These are phyloP conservation scores for Plestiodon gilberti DNA, from an alignment of 2,113 vertebrate species.

Conservation along the genomic window DNA sequence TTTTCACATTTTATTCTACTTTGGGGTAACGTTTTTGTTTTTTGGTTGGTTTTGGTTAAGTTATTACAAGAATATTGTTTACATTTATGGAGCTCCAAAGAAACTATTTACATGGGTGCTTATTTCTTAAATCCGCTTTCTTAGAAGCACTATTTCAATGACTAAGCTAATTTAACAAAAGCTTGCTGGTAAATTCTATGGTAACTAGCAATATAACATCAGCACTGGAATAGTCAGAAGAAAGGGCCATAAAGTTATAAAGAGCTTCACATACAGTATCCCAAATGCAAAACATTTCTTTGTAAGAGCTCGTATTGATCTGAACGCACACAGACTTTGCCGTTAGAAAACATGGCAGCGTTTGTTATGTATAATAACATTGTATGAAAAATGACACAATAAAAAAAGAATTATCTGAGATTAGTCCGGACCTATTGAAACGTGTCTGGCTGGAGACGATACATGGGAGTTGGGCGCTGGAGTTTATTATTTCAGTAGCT, in stretches of 20 bases:
- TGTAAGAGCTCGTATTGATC: slow-evolving; percentile 26
- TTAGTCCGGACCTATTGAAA: slow-evolving; percentile 73
- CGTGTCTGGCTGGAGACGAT: slow-evolving; percentile 70
- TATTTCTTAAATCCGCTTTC: slow-evolving; percentile 17
- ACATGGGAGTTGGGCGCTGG: slow-evolving; percentile 49
- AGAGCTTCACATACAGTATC: slow-evolving; percentile 1
- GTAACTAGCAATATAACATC: slow-evolving; percentile 32
- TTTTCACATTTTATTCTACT: not conserved
- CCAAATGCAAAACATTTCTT: slow-evolving; percentile 35
- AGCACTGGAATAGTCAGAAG: slow-evolving; percentile 17
- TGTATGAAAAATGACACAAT: slow-evolving; percentile 73
- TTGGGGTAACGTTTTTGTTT: not conserved
- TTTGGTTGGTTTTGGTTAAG: not conserved
- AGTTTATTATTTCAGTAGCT: slow-evolving; percentile 88
- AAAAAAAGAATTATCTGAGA: slow-evolving; percentile 80
- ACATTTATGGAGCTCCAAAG: slow-evolving; percentile 14
- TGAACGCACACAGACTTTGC: slow-evolving; percentile 40
- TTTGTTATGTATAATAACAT: slow-evolving; percentile 69
- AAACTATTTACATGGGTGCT: slow-evolving; percentile 35
- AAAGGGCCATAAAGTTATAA: not conserved
- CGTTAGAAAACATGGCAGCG: slow-evolving; percentile 63
- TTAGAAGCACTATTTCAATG: slow-evolving; percentile 20
- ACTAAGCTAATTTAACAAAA: slow-evolving; percentile 60
- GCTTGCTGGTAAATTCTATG: not conserved
- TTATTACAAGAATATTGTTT: not conserved